phyloP scores from a whole-genome alignment of 2,888 invertebrate species.

The Boloria selene region DNA sequence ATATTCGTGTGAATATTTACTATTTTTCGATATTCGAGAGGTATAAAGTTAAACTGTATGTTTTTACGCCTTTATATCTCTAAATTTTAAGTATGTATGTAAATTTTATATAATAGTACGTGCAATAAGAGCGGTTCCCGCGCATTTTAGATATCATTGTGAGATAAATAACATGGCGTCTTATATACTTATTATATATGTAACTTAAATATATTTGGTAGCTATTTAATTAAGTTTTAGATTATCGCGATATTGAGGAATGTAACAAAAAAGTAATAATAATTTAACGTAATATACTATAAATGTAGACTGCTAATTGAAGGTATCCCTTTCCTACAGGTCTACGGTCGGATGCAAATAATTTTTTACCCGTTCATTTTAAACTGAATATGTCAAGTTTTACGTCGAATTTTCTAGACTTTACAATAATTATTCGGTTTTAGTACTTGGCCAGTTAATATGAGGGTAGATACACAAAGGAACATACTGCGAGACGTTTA shows the following conservation, averaged over 20 bases:
- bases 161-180: conserved; percentile 68
- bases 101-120: conserved; percentile 32
- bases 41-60: conserved; percentile 1
- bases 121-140: conserved; percentile 49
- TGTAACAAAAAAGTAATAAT: conserved; percentile 46
- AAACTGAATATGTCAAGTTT: conserved; percentile 25
- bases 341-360: conserved; percentile 43
- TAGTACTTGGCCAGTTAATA: conserved; percentile 31
- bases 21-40: conserved; percentile 10
- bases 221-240: conserved; percentile 72
- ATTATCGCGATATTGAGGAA: conserved; percentile 56
- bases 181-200: conserved; percentile 68
- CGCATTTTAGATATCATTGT: conserved; percentile 55
- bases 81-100: conserved; percentile 8
- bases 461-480: conserved; percentile 28
- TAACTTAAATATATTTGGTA: conserved; percentile 74
- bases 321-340: conserved; percentile 47
- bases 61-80: conserved; percentile 6
- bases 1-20: conserved; percentile 8
- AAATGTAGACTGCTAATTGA: conserved; percentile 57
- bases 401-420: conserved; percentile 13
- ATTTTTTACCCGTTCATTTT: conserved; percentile 27
- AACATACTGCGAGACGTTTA: conserved; percentile 33
- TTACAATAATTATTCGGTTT: conserved; percentile 7
- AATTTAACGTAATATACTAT: conserved; percentile 46